phyloP scores from a whole-genome alignment of 2,888 invertebrate genomes.

The Hirtodrosophila alboralis region DNA sequence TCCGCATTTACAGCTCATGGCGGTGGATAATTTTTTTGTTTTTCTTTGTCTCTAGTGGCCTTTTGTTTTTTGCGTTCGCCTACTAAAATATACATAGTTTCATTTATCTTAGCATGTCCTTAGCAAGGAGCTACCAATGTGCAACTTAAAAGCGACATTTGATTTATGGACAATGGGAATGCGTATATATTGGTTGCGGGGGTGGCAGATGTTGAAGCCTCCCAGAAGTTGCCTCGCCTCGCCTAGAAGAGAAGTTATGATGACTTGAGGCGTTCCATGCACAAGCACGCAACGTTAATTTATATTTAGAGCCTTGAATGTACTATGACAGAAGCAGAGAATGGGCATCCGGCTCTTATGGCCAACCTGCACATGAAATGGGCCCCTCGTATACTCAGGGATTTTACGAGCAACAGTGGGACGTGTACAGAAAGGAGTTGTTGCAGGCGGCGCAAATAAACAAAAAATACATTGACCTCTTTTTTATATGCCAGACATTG shows the following conservation, averaged over 20 bases:
- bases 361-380: constrained; percentile 39
- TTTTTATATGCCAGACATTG: constrained; percentile 34
- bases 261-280: constrained; percentile 52
- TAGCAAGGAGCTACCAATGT: constrained; percentile 40
- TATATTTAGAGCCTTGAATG: constrained; percentile 56
- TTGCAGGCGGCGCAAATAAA: constrained; percentile 46
- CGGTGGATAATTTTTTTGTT: constrained; percentile 3
- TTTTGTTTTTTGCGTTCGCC: constrained; percentile 14
- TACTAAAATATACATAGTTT: constrained; percentile 64
- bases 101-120: constrained; percentile 57
- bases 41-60: background rate
- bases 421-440: background rate
- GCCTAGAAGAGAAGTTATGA: constrained; percentile 72
- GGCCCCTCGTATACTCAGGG: constrained; percentile 57
- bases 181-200: constrained; percentile 10
- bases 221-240: constrained; percentile 10
- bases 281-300: constrained; percentile 62
- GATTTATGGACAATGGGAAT: constrained; percentile 67
- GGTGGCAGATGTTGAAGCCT: background rate
- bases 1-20: constrained; percentile 28
- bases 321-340: constrained; percentile 29
- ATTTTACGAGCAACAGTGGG: constrained; percentile 58
- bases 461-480: constrained; percentile 75
- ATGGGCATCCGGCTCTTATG: constrained; percentile 10
- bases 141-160: constrained; percentile 74